Percentiles rank a stretch among this genome's conserved stretches.
Evolutionary conservation across 2,113 vertebrate species (phyloP).

Genomic region (Zapus hudsonius): DNA sequence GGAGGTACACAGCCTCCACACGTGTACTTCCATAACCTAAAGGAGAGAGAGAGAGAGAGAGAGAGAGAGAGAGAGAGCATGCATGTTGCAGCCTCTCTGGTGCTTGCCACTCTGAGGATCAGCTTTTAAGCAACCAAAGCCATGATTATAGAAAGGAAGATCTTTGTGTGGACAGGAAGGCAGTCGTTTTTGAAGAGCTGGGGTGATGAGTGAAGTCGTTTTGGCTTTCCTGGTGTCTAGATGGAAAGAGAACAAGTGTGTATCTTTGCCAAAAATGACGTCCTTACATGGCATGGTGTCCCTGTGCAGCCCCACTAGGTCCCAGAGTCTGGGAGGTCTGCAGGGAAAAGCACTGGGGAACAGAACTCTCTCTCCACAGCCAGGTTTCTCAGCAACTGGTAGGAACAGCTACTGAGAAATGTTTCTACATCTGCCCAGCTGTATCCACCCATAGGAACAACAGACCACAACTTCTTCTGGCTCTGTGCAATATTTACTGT

Average conservation of each 20-base stretch:
- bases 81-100: background rate
- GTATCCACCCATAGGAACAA: conserved; percentile 60
- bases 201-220: conserved; percentile 88
- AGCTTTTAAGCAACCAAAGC: conserved; percentile 59
- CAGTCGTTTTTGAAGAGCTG: conserved; percentile 78
- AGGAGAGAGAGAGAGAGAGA: accelerated
- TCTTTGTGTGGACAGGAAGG: conserved; percentile 74
- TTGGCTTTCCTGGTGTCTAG: conserved; percentile 88
- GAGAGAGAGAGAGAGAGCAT: accelerated
- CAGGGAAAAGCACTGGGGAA: conserved; percentile 77
- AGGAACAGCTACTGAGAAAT: conserved; percentile 69
- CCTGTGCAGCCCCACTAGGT: conserved; percentile 87
- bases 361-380: conserved; percentile 78
- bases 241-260: conserved; percentile 92
- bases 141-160: conserved; percentile 71
- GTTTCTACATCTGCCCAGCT: conserved; percentile 63
- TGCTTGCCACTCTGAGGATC: conserved; percentile 56
- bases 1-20: accelerated
- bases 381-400: conserved; percentile 83
- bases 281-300: conserved; percentile 84
- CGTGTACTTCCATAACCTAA: background rate
- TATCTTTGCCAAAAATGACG: conserved; percentile 88
- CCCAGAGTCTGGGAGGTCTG: conserved; percentile 87
- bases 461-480: conserved; percentile 51
- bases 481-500: conserved; percentile 18